Base-by-base conservation (phyloP, 1,140 invertebrate species). In the Drosophila sechellia region DNA sequence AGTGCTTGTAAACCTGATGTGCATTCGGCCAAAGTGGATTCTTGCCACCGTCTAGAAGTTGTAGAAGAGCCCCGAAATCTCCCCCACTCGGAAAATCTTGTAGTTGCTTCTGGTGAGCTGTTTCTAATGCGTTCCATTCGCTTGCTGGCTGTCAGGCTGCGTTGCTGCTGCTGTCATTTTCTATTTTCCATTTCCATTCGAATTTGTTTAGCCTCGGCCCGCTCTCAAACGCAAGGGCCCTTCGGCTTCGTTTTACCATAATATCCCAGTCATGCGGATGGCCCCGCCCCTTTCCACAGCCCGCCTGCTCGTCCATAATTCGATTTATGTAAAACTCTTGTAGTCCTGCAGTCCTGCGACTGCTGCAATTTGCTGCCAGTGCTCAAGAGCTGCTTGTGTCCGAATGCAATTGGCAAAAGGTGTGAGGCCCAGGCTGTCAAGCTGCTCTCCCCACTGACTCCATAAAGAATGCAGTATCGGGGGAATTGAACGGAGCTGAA, bases 11-110 rank as follows among this genome's bases (percentile, higher is more conserved):
- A 64, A 61, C 42, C 64, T 69, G 70, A 69, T 74, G 79, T 83
- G 79, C 84, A 87, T 79, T 87, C 64, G 49, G 49, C 56, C 74
- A 89, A 77, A 87, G 83, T 83, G 84, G 72, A 89, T 89, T 79
- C 78, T 79, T 81, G 70, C 65, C 69, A 81, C 53, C 52, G 63
- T 48, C 63, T 50, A 12, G 17, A 49, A 66, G 27, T 40, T 64
- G 50, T 10, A 5, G 50, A 11, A 11, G 27, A 39, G 1, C n/a
- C 35, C 12, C 39, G 49, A 15, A 34, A 15, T 8, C 13, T 45
- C n/a, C 0, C 17, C 34, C 22, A 20, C 40, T 40, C 61, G 25
- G 37, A 69, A 58, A 61, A 60, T 76, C 72, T 68, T 79, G 69
- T 61, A 75, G 61, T 73, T 68, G 39, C 50, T 68, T 54, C 49